Conservation (phyloP, 2,113 vertebrate species). For the Sus scrofa region DNA sequence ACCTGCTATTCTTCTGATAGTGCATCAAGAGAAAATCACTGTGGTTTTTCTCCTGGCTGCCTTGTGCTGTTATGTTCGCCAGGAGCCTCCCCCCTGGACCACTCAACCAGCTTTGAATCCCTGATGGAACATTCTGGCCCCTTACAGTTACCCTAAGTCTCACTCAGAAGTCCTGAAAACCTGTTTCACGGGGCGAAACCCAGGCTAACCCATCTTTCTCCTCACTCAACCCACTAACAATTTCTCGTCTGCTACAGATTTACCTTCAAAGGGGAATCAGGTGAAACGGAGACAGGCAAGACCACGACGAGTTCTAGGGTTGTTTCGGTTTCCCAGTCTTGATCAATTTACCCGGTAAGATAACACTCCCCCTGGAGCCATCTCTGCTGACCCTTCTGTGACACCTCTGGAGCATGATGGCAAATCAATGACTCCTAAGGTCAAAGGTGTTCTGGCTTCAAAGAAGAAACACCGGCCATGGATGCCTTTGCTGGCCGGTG, state of each 20-base stretch:
- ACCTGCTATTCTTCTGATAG: not conserved
- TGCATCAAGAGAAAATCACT: not conserved
- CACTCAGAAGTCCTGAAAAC: not conserved
- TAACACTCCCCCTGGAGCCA: not conserved
- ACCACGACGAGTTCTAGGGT: not conserved
- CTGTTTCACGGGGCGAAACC: not conserved
- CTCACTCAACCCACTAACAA: not conserved
- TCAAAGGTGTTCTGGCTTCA: constrained; percentile 64
- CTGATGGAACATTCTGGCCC: not conserved
- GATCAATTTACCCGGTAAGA: constrained; percentile 14
- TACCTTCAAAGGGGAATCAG: constrained; percentile 15
- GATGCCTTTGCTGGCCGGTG: not conserved
- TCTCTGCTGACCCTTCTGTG: constrained; percentile 25
- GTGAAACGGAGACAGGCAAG: not conserved
- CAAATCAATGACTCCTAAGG: not conserved
- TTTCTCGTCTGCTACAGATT: constrained; percentile 57
- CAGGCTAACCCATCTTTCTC: not conserved
- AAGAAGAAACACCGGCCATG: constrained; percentile 57
- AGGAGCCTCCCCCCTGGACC: not conserved
- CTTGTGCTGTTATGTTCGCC: not conserved
- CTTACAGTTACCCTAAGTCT: not conserved
- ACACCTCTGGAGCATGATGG: not conserved
- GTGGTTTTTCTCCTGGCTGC: not conserved
- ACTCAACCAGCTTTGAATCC: not conserved
- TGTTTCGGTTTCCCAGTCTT: constrained; percentile 46